phyloP scores from a whole-genome alignment of 2,797 vertebrate species.

The Diplodus sargus region DNA sequence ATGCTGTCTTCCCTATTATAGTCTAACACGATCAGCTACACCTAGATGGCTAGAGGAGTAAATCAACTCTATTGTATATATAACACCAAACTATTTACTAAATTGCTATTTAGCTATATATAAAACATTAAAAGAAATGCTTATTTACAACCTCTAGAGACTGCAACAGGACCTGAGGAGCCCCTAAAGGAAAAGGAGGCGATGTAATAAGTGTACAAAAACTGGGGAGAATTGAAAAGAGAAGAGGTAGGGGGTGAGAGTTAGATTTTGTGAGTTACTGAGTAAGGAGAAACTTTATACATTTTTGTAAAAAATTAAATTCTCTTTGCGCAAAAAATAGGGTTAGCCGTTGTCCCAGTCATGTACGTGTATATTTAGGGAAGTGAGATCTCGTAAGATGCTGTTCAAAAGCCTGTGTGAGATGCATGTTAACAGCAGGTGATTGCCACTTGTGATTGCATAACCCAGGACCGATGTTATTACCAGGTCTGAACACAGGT shows the following conservation, averaged over 20 bases:
- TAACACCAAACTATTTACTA: constrained; percentile 13
- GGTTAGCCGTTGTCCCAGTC: too few relatives aligned
- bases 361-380: too few relatives aligned
- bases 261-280: too few relatives aligned
- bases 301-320: too few relatives aligned
- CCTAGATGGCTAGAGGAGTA: background rate
- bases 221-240: background rate
- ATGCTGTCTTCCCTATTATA: background rate
- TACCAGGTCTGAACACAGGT: background rate
- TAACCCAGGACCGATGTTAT: too few relatives aligned
- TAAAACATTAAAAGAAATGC: background rate
- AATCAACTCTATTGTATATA: constrained; percentile 1
- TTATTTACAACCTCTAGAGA: background rate
- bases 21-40: background rate
- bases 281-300: too few relatives aligned
- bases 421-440: too few relatives aligned
- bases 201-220: background rate
- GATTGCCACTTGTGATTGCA: too few relatives aligned
- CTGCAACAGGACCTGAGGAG: background rate
- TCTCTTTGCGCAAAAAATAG: too few relatives aligned
- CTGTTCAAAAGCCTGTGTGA: too few relatives aligned
- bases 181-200: background rate
- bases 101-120: constrained; percentile 6
- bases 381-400: too few relatives aligned
- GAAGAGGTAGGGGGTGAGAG: background rate